These are phyloP conservation scores for Bucco capensis DNA, from an alignment of 2,113 vertebrate genomes.

Conservation along the genomic window DNA sequence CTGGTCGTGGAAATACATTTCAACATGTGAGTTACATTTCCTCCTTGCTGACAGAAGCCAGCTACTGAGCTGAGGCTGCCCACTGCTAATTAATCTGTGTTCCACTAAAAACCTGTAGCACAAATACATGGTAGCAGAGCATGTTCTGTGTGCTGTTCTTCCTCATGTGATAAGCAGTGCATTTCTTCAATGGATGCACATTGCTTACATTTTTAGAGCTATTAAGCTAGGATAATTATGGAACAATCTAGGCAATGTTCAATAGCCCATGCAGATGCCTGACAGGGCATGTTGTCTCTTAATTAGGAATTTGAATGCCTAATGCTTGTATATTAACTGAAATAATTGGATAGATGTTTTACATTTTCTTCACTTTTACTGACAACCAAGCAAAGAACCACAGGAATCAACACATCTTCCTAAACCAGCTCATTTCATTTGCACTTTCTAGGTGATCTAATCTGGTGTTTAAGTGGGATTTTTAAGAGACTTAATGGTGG, in stretches of 20 bases:
- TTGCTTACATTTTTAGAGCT: conserved; percentile 78
- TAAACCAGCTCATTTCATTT: conserved; percentile 66
- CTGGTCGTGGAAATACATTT: neutral
- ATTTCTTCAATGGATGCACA: conserved; percentile 66
- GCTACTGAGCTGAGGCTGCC: conserved; percentile 7
- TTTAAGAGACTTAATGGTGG: neutral
- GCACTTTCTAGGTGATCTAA: conserved; percentile 67
- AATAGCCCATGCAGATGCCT: conserved; percentile 86
- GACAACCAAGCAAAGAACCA: conserved; percentile 69
- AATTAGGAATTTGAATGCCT: conserved; percentile 90
- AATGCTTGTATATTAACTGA: conserved; percentile 86
- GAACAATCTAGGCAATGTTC: conserved; percentile 83
- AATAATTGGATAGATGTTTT: conserved; percentile 90
- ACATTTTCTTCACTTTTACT: conserved; percentile 75
- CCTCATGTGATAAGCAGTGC: conserved; percentile 61
- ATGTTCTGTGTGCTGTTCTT: conserved; percentile 53
- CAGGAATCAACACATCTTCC: conserved; percentile 68
- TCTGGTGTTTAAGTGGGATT: conserved; percentile 32
- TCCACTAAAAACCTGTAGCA: conserved; percentile 71
- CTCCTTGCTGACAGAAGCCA: conserved; percentile 32
- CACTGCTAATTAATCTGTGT: conserved; percentile 72
- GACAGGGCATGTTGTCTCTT: conserved; percentile 89
- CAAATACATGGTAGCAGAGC: conserved; percentile 61
- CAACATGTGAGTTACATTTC: neutral
- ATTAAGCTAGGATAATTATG: conserved; percentile 85